Conservation (phyloP, 2,888 invertebrate genomes). For the Orthosia incerta region DNA sequence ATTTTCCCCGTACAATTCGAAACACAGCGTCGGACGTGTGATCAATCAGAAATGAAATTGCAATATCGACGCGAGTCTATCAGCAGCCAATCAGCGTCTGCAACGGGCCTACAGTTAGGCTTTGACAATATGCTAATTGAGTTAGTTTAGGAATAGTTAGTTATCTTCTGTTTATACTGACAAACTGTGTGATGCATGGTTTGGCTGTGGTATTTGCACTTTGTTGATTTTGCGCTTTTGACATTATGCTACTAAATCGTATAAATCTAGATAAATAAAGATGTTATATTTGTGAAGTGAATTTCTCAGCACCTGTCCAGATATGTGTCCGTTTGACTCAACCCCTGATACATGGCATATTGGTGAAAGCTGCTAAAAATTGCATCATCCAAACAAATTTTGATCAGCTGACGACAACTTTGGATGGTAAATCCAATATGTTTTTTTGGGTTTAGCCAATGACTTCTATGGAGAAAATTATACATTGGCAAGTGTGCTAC, state of each 20-base stretch:
- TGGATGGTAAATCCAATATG: too few species aligned
- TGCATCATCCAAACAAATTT: too few species aligned
- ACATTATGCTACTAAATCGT: too few species aligned
- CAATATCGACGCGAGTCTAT: not conserved
- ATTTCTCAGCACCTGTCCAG: not conserved
- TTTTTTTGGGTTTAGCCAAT: too few species aligned
- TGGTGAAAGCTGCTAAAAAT: too few species aligned
- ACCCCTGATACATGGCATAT: too few species aligned
- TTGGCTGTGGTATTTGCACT: too few species aligned
- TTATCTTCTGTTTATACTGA: not conserved
- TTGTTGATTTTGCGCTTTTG: too few species aligned
- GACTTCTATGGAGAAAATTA: too few species aligned
- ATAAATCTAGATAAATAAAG: not conserved
- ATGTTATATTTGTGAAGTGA: not conserved
- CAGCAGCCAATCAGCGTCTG: not conserved
- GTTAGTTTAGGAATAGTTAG: not conserved
- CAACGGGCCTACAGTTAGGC: not conserved
- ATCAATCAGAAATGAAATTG: constrained; percentile 13
- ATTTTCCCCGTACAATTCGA: not conserved
- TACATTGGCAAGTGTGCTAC: too few species aligned
- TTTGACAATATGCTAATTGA: not conserved
- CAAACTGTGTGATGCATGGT: not conserved
- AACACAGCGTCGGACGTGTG: not conserved
- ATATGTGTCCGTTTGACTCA: not conserved
- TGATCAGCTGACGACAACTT: too few species aligned